These are phyloP conservation scores for Procavia capensis DNA, from an alignment of 2,113 vertebrate species.

Conservation along the genomic window DNA sequence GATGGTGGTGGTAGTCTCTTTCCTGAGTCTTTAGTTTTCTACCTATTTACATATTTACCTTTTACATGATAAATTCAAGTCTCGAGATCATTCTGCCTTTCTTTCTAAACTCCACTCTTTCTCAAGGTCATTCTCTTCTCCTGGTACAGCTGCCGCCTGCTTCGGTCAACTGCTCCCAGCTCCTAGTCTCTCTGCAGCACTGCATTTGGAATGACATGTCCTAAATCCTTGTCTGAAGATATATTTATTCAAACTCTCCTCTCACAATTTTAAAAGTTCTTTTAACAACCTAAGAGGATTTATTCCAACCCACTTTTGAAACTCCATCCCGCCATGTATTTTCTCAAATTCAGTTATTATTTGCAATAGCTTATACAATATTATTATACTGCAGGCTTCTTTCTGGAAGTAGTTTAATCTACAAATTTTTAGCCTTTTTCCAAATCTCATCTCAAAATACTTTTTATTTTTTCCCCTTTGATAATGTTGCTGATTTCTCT, in stretches of 20 bases:
- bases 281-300: background rate
- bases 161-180: background rate
- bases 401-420: constrained; percentile 45
- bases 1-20: background rate
- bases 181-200: background rate
- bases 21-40: background rate
- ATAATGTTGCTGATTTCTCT: constrained; percentile 34
- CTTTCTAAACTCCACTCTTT: background rate
- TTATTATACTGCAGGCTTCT: constrained; percentile 23
- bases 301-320: constrained; percentile 41
- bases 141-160: background rate
- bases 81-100: background rate
- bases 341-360: background rate
- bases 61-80: background rate
- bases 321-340: background rate
- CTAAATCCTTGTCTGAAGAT: background rate
- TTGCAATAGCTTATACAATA: constrained; percentile 45
- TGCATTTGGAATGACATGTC: background rate
- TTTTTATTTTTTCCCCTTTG: constrained; percentile 16
- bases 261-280: background rate
- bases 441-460: constrained; percentile 25
- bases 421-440: constrained; percentile 24
- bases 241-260: constrained; percentile 6
- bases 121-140: background rate
- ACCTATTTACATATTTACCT: background rate